These are phyloP conservation scores for Pseudorectes ferrugineus DNA, from an alignment of 2,113 vertebrate species.

Conservation along the genomic window DNA sequence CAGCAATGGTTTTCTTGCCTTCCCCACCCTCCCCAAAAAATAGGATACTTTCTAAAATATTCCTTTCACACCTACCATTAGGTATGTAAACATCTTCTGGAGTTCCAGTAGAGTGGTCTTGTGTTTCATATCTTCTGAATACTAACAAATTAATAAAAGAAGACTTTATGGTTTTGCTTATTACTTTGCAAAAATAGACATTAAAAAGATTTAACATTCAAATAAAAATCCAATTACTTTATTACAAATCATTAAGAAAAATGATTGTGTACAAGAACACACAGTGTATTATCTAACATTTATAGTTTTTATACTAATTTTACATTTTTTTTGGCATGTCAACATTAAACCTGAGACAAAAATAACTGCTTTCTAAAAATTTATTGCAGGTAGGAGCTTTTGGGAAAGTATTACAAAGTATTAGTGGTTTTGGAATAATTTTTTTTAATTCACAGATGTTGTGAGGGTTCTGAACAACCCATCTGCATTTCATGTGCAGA, in stretches of 20 bases:
- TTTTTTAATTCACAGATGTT: background rate
- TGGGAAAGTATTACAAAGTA: background rate
- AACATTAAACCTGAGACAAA: background rate
- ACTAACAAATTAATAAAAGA: constrained; percentile 71
- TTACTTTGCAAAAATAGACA: background rate
- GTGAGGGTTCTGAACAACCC: background rate
- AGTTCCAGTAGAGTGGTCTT: constrained; percentile 97
- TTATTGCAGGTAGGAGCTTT: background rate
- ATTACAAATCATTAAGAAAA: background rate
- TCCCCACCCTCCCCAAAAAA: background rate
- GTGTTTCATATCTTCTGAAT: constrained; percentile 98
- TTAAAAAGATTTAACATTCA: background rate
- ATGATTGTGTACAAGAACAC: background rate
- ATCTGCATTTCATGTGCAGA: background rate
- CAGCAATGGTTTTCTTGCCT: background rate
- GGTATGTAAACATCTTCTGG: constrained; percentile 99
- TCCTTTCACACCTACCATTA: constrained; percentile 83
- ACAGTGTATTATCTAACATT: background rate
- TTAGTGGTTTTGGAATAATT: background rate
- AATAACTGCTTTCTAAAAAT: background rate
- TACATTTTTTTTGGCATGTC: background rate
- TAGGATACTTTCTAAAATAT: background rate
- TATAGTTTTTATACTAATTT: background rate
- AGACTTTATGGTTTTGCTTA: background rate
- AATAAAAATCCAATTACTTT: background rate